phyloP scores from a whole-genome alignment of 1,140 invertebrate species.

The Sycobia sp. region DNA sequence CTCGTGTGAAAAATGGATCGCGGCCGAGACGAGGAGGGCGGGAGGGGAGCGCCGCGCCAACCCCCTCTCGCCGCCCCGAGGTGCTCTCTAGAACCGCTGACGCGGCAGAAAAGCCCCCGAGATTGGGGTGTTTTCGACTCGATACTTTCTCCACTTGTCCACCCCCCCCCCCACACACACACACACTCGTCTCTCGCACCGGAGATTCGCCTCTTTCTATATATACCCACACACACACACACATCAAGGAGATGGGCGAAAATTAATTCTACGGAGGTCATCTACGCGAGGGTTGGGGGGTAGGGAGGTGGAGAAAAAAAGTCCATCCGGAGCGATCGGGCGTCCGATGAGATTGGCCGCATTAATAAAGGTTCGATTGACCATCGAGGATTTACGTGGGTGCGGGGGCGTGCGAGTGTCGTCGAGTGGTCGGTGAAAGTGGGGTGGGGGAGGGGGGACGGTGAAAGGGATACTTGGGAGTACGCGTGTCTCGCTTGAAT shows the following conservation, averaged over 20 bases:
- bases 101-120: constrained; percentile 6
- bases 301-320: too few relatives aligned
- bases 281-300: neutral
- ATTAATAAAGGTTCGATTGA: neutral
- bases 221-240: neutral
- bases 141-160: neutral
- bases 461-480: too few relatives aligned
- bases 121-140: neutral
- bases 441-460: too few relatives aligned
- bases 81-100: neutral
- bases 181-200: too few relatives aligned
- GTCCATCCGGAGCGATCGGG: too few relatives aligned
- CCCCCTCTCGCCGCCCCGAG: neutral
- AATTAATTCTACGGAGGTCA: constrained; percentile 16
- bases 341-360: neutral
- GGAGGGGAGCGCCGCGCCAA: too few relatives aligned
- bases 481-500: too few relatives aligned
- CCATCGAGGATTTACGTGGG: too few relatives aligned
- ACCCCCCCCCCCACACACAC: too few relatives aligned
- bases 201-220: neutral
- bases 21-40: too few relatives aligned
- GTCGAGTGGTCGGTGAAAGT: too few relatives aligned
- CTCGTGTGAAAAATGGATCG: constrained; percentile 26
- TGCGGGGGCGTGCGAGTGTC: too few relatives aligned
- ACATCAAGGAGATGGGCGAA: neutral